A percentile compares a stretch with the other conserved stretches of the same genome.
Evolutionary conservation across 2,113 vertebrate genomes (phyloP).

Genomic region (Triplophysa dalaica): DNA sequence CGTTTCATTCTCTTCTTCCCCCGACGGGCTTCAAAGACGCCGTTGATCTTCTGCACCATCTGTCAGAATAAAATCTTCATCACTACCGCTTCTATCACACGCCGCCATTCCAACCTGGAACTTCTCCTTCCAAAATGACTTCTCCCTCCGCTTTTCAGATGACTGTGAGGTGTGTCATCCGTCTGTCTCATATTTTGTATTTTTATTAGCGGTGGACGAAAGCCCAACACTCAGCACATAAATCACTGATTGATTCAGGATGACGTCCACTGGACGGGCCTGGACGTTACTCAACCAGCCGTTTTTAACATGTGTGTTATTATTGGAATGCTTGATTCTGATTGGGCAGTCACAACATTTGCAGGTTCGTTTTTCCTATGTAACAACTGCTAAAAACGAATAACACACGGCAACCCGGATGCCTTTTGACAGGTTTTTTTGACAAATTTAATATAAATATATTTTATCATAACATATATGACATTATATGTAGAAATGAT

Average conservation of each 20-base stretch:
- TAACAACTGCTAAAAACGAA: too few relatives aligned
- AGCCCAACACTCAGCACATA: neutral
- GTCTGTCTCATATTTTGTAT: neutral
- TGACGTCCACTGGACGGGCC: neutral
- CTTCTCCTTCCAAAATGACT: too few relatives aligned
- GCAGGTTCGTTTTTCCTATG: too few relatives aligned
- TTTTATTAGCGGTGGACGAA: slow-evolving; percentile 12
- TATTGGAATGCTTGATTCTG: too few relatives aligned
- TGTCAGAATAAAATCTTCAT: slow-evolving; percentile 62
- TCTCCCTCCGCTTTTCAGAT: slow-evolving; percentile 18
- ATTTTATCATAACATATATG: too few relatives aligned
- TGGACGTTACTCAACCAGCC: slow-evolving; percentile 64
- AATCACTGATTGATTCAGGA: slow-evolving; percentile 28
- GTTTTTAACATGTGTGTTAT: too few relatives aligned
- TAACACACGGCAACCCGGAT: too few relatives aligned
- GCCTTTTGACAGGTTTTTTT: too few relatives aligned
- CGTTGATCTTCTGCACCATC: slow-evolving; percentile 94
- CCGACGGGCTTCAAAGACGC: slow-evolving; percentile 88
- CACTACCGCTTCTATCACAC: slow-evolving; percentile 35
- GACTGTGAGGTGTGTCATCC: neutral
- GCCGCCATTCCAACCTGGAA: slow-evolving; percentile 17
- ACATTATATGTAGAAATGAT: too few relatives aligned
- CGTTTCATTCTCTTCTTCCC: slow-evolving; percentile 95
- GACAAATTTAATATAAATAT: too few relatives aligned
- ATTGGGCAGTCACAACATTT: too few relatives aligned